A percentile compares a stretch with the other conserved stretches of the same genome.
phyloP scores from a whole-genome alignment of 1,140 invertebrate genomes.

The Cheumatopsyche charites region DNA sequence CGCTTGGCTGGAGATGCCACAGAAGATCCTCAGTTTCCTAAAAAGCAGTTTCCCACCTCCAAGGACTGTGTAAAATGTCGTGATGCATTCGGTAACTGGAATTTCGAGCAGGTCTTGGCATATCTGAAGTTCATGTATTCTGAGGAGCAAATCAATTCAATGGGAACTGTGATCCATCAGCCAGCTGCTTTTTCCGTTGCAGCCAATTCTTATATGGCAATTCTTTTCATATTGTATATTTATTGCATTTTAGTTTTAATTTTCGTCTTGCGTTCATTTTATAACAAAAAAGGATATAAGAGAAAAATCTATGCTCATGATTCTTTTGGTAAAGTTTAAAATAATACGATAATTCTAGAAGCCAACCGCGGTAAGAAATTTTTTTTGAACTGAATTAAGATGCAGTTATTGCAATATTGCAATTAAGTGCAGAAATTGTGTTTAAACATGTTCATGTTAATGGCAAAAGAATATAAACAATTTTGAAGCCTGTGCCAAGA shows the following conservation, averaged over 20 bases:
- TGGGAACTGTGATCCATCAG: slow-evolving; percentile 48
- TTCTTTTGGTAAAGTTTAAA: slow-evolving; percentile 63
- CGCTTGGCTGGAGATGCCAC: slow-evolving; percentile 83
- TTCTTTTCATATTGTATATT: slow-evolving; percentile 77
- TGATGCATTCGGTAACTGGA: slow-evolving; percentile 66
- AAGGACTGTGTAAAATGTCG: slow-evolving; percentile 75
- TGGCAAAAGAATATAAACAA: no score
- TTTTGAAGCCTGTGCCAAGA: no score
- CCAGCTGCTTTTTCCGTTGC: slow-evolving; percentile 51
- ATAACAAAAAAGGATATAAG: slow-evolving; percentile 65
- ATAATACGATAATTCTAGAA: no score
- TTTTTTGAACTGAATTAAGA: no score
- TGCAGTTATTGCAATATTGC: no score
- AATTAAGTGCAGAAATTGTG: no score
- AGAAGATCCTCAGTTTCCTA: slow-evolving; percentile 90
- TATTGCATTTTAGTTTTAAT: slow-evolving; percentile 69
- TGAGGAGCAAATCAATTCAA: slow-evolving; percentile 61
- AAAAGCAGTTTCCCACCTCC: slow-evolving; percentile 85
- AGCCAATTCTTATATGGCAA: slow-evolving; percentile 72
- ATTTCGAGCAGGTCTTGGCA: slow-evolving; percentile 70
- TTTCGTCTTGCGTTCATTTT: slow-evolving; percentile 74
- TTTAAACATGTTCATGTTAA: no score
- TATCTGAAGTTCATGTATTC: slow-evolving; percentile 81
- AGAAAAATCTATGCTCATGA: slow-evolving; percentile 68
- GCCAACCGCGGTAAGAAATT: no score